Evolutionary conservation across 2,888 invertebrate genomes (phyloP), one percentile per base, ranked within the genome.

Genomic region (Priapulus caudatus): DNA sequence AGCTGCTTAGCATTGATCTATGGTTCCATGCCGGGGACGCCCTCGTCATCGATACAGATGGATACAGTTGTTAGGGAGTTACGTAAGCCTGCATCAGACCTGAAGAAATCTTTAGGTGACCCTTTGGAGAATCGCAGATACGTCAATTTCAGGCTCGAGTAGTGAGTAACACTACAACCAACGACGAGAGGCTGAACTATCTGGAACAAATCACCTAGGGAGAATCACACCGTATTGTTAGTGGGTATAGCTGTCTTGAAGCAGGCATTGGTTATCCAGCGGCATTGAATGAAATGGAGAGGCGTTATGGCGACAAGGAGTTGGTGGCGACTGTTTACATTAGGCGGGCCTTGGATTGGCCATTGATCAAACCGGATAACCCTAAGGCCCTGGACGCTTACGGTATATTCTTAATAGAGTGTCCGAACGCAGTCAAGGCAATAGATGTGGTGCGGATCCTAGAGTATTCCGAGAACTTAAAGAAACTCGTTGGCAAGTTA

Each of bases 321-420:
- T 24, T 52, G 2, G 52, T 54, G 4, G 54, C 52, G 3, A 47
- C 33, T 22, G 52, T 52, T 5, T 54, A 20, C 24, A 52, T 54
- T 16, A 52, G 48, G 16, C 33, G 20, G 23, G 54, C 54, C 16
- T 18, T 54, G 20, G 43, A 45, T 20, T 53, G 53, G 53, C 51
- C 50, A 10, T n/a, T 4, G n/a, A 46, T 53, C 33, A 53, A 51
- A 45, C 20, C 53, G 15, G 51, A 51, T 21, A 46, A 47, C 20
- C 21, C 53, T 1, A 50, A 51, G 43, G 33, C 23, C 10, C 43
- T 52, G 45, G 51, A 58, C 43, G 54, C 52, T n/a, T 55, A 51
- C 19, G 18, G 54, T 4, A 53, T 56, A 5, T 53, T 55, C 20
- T 45, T 58, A 1, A 45, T 43, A 2, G 56, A 54, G 24, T 54